Evolutionary conservation across 1,140 invertebrate genomes (phyloP), one percentile per base, ranked within the genome.

Genomic region (Trachelipus rathkii): DNA sequence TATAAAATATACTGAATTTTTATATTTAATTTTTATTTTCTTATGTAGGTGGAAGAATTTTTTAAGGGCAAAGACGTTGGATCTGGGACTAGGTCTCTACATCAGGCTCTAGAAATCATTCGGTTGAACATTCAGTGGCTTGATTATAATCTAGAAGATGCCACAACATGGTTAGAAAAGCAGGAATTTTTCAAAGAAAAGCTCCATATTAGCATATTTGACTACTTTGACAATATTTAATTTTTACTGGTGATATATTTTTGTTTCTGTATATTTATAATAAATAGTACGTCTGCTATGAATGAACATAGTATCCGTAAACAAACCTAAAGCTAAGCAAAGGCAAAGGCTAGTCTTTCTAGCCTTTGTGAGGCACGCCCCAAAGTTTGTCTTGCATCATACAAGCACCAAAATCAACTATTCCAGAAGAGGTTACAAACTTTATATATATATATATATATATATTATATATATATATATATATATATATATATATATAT

Each of bases 111-210:
- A 72, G 92, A 93, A 85, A 91, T 87, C n/a, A 92, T 93, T 75
- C 88, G 88, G 81, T 87, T 92, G 53, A 92, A 92, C 83, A 91
- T 92, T n/a, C 88, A 91, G 75, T 93, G 91, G 91, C 88, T 92
- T 0, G 85, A 88, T 53, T 86, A 88, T 50, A 91, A 92, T 81
- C 89, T 89, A n/a, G 86, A 88, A 2, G 83, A 85, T 50, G 86
- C 91, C 44, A 87, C 88, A 77, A 81, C 87, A 68, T 91, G 90
- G 90, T 85, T 91, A 2, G 83, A 84, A n/a, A 84, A 85, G 45
- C 85, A 88, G 8, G 50, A 15, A 60, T 19, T 15, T 33, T 33
- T 33, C 33, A 60, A 60, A 15, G 19, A 60, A 8, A 19, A 60
- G 19, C 50, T 19, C 8, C 11, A 15, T 60, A 19, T 15, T 13